phyloP scores from a whole-genome alignment of 92 coral and sea anemone species.

The Palythoa grandiflora region DNA sequence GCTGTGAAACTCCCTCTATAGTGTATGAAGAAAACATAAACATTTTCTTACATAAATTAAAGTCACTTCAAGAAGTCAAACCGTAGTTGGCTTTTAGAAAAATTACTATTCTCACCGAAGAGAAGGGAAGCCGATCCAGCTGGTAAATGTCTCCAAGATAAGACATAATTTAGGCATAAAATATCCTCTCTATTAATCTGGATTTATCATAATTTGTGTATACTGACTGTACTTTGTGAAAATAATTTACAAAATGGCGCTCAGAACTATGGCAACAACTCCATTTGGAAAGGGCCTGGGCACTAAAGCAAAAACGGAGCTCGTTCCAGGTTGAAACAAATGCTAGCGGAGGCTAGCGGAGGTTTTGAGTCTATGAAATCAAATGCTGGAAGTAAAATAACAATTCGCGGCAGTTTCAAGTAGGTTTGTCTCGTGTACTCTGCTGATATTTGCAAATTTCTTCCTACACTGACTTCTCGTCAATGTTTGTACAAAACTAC shows the following conservation, averaged over 20 bases:
- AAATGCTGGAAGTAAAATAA: too few relatives aligned
- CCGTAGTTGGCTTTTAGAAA: background rate
- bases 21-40: slow-evolving; percentile 9
- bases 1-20: slow-evolving; percentile 89
- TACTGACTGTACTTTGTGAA: background rate
- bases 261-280: slow-evolving; percentile 47
- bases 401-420: too few relatives aligned
- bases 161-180: slow-evolving; percentile 9
- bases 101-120: slow-evolving; percentile 68
- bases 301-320: background rate
- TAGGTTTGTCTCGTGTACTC: too few relatives aligned
- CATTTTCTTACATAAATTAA: background rate
- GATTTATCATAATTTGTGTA: background rate
- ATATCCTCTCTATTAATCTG: background rate
- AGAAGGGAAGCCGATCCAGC: slow-evolving; percentile 82
- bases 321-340: too few relatives aligned
- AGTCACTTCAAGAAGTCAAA: slow-evolving; percentile 23
- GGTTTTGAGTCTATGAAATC: too few relatives aligned
- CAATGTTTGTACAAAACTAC: too few relatives aligned
- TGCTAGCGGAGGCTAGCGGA: too few relatives aligned
- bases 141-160: slow-evolving; percentile 52
- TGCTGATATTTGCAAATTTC: too few relatives aligned
- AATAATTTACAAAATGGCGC: slow-evolving; percentile 43
- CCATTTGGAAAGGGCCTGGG: slow-evolving; percentile 7
- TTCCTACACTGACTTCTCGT: too few relatives aligned